Evolutionary conservation across 2,797 vertebrate species (phyloP).

Genomic region (Falco columbarius): DNA sequence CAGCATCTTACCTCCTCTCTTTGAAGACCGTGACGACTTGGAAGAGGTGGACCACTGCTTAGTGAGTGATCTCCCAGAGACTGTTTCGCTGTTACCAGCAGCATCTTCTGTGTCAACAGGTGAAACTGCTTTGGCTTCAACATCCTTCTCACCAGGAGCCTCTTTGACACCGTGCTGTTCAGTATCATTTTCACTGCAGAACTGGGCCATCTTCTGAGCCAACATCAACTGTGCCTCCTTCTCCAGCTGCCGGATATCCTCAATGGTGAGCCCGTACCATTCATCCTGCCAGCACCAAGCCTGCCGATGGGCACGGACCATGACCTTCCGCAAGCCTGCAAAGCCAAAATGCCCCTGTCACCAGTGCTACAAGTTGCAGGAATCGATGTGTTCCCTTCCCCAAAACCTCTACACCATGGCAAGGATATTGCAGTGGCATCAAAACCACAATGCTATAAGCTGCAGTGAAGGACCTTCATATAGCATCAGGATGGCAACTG

Average conservation of each 20-base stretch:
- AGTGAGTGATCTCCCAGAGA: slow-evolving; percentile 87
- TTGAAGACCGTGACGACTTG: slow-evolving; percentile 93
- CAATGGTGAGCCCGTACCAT: slow-evolving; percentile 96
- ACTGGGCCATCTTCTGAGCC: slow-evolving; percentile 97
- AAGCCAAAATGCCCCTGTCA: not conserved
- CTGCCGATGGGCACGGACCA: slow-evolving; percentile 96
- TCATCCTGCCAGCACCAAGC: slow-evolving; percentile 99
- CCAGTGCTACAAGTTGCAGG: not conserved
- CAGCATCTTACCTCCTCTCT: slow-evolving; percentile 88
- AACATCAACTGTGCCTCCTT: slow-evolving; percentile 94
- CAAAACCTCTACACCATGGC: not conserved
- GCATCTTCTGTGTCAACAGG: slow-evolving; percentile 79
- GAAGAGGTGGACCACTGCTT: slow-evolving; percentile 99
- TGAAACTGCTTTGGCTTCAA: slow-evolving; percentile 69
- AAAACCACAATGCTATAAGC: not conserved
- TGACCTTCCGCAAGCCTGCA: slow-evolving; percentile 93
- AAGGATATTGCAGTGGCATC: not conserved
- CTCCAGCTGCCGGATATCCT: slow-evolving; percentile 94
- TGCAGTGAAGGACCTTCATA: not conserved
- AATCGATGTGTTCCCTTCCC: rapidly evolving
- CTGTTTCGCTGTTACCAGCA: slow-evolving; percentile 71
- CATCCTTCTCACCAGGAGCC: slow-evolving; percentile 75
- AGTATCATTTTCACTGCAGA: slow-evolving; percentile 81
- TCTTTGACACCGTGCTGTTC: slow-evolving; percentile 78
- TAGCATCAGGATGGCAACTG: rapidly evolving